Evolutionary conservation across 2,888 invertebrate species (phyloP).

Genomic region (Alsophila aescularia): DNA sequence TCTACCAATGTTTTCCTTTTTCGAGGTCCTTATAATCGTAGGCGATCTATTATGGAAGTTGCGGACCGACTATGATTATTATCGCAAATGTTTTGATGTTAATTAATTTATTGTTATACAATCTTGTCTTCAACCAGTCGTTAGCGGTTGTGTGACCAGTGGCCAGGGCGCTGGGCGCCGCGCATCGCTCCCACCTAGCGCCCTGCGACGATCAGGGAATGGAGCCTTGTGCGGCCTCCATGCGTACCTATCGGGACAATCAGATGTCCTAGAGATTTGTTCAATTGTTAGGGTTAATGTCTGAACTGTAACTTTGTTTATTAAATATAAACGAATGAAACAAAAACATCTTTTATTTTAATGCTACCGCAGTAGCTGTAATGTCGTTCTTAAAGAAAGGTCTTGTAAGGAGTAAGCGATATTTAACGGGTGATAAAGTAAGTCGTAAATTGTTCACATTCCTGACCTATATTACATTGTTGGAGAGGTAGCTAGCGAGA

Average conservation of each 20-base stretch:
- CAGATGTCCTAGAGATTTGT: slow-evolving; percentile 75
- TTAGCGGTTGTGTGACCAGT: slow-evolving; percentile 67
- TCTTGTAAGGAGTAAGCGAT: slow-evolving; percentile 1
- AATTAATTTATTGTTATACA: slow-evolving; percentile 67
- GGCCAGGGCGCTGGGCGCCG: slow-evolving; percentile 62
- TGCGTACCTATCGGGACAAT: slow-evolving; percentile 64
- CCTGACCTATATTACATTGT: slow-evolving; percentile 73
- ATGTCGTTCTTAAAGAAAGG: neutral
- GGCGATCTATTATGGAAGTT: slow-evolving; percentile 77
- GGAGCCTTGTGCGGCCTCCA: slow-evolving; percentile 55
- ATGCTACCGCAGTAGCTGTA: neutral
- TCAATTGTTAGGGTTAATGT: slow-evolving; percentile 84
- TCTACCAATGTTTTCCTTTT: slow-evolving; percentile 71
- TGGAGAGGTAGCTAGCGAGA: slow-evolving; percentile 49
- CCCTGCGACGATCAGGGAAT: slow-evolving; percentile 35
- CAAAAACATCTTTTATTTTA: slow-evolving; percentile 56
- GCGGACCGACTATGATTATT: slow-evolving; percentile 71
- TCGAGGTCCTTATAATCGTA: slow-evolving; percentile 64
- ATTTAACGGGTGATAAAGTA: slow-evolving; percentile 28
- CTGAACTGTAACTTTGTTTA: slow-evolving; percentile 85
- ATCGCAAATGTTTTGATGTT: slow-evolving; percentile 64
- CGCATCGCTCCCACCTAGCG: slow-evolving; percentile 37
- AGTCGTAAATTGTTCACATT: slow-evolving; percentile 46
- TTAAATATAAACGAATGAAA: slow-evolving; percentile 85
- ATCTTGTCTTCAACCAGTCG: slow-evolving; percentile 63